Evolutionary conservation across 2,888 invertebrate species (phyloP).

Genomic region (Meloe dianella): DNA sequence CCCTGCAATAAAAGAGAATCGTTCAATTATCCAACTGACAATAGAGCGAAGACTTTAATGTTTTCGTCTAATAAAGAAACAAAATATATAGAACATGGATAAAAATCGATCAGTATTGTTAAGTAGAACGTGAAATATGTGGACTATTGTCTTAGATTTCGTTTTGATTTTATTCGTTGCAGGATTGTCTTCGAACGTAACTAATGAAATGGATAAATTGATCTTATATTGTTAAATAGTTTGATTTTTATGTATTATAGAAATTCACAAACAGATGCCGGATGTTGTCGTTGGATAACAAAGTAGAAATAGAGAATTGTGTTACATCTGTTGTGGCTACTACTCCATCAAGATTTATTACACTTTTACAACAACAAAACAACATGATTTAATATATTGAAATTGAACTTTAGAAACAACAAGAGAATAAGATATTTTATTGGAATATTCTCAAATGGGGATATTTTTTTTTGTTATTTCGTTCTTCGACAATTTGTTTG

Average conservation of each 20-base stretch:
- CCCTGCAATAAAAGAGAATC: slow-evolving; percentile 1
- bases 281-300: neutral
- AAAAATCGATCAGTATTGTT: neutral
- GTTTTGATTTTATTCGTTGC: neutral
- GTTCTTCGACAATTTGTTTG: too few species aligned
- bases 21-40: neutral
- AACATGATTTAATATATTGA: neutral
- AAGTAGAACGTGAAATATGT: neutral
- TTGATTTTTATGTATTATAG: neutral
- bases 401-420: neutral
- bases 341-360: neutral
- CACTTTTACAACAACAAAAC: neutral
- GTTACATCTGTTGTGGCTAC: neutral
- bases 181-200: too few species aligned
- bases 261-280: neutral
- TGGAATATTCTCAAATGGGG: too few species aligned
- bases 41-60: too few species aligned
- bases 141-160: neutral
- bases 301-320: neutral
- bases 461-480: too few species aligned
- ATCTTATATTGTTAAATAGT: neutral
- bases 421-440: too few species aligned
- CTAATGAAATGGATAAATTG: neutral
- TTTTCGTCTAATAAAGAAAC: neutral
- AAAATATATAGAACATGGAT: neutral